These are phyloP conservation scores for Anagrus nilaparvatae DNA, from an alignment of 1,140 invertebrate species.

Conservation along the genomic window DNA sequence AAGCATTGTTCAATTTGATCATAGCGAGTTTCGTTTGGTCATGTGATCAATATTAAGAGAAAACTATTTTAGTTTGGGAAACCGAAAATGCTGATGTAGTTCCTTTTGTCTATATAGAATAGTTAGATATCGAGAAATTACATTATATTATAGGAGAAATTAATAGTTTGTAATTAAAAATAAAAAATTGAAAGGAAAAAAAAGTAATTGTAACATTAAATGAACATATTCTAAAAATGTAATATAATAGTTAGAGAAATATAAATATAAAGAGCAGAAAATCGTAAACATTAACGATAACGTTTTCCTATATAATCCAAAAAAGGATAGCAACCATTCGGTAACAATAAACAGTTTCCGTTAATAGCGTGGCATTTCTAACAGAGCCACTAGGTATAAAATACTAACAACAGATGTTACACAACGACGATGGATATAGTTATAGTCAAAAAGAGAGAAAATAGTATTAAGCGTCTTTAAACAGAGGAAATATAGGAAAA, in stretches of 20 bases:
- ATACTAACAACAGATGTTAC: conserved; percentile 44
- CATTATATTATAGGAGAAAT: too few relatives aligned
- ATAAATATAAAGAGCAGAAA: not conserved
- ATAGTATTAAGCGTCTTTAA: conserved; percentile 4
- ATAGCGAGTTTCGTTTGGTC: too few relatives aligned
- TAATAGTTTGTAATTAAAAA: too few relatives aligned
- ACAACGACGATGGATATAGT: conserved; percentile 8
- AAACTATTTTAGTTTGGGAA: conserved; percentile 24
- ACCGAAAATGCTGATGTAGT: conserved; percentile 12
- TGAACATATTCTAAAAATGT: too few relatives aligned
- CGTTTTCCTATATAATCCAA: too few relatives aligned
- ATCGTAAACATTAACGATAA: too few relatives aligned
- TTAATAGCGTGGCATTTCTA: conserved; percentile 39
- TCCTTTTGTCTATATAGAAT: not conserved
- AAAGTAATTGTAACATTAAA: too few relatives aligned
- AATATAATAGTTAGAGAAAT: too few relatives aligned
- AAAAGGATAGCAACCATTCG: conserved; percentile 28
- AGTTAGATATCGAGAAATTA: not conserved
- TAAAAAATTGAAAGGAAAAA: too few relatives aligned
- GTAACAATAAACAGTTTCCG: conserved; percentile 39
- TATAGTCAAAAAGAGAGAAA: not conserved
- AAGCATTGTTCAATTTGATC: conserved; percentile 25
- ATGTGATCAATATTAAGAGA: conserved; percentile 24
- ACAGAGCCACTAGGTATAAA: conserved; percentile 32
- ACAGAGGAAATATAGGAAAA: not conserved